phyloP scores from a whole-genome alignment of 2,113 vertebrate species.

The Misgurnus mizolepis region DNA sequence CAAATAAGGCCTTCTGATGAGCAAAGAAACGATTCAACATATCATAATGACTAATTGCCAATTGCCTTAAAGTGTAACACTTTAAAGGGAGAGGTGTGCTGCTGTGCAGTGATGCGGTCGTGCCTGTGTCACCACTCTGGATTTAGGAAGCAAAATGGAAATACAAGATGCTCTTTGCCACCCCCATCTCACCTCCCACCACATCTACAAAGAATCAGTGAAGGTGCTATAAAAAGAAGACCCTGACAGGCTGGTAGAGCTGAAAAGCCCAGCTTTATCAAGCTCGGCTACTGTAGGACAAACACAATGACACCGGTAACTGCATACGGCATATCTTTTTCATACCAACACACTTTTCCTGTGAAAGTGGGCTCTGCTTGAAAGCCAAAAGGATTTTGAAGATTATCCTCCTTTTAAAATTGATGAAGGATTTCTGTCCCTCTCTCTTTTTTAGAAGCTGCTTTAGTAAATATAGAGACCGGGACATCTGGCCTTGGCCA shows the following conservation, averaged over 20 bases:
- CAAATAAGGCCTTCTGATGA: constrained; percentile 29
- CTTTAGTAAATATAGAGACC: constrained; percentile 43
- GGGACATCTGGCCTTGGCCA: constrained; percentile 52
- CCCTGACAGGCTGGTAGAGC: constrained; percentile 21
- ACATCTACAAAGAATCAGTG: constrained; percentile 44
- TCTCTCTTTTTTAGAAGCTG: constrained; percentile 23
- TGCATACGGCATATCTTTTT: constrained; percentile 49
- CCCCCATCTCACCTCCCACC: constrained; percentile 58
- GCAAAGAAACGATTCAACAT: constrained; percentile 21
- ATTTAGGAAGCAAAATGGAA: constrained; percentile 70
- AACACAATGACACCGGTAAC: constrained; percentile 47
- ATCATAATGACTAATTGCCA: constrained; percentile 8
- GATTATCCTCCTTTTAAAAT: constrained; percentile 61
- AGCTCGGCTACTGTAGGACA: constrained; percentile 16
- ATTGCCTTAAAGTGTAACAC: background rate
- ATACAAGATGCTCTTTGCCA: constrained; percentile 64
- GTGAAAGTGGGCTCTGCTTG: constrained; percentile 50
- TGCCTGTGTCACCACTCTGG: constrained; percentile 58
- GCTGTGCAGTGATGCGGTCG: constrained; percentile 45
- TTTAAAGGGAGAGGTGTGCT: constrained; percentile 27
- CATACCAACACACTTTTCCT: constrained; percentile 56
- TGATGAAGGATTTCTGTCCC: constrained; percentile 48
- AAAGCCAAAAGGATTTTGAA: constrained; percentile 57
- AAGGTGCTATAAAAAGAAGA: constrained; percentile 56
- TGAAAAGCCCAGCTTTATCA: constrained; percentile 56